phyloP scores from a whole-genome alignment of 2,113 vertebrate genomes.

The Zapus hudsonius region DNA sequence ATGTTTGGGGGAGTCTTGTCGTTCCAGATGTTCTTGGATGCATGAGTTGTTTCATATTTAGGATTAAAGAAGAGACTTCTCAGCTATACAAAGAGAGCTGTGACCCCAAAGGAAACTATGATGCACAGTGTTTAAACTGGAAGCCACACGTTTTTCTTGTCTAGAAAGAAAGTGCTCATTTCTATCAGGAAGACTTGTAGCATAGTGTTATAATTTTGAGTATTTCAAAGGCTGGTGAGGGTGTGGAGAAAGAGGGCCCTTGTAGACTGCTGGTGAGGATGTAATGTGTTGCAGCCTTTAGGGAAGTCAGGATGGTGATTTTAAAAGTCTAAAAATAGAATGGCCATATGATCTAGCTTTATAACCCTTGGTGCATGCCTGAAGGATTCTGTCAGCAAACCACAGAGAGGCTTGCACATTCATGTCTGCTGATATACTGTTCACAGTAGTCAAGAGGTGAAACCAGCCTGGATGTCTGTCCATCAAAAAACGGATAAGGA shows the following conservation, averaged over 20 bases:
- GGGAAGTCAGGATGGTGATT: background rate
- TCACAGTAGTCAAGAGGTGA: background rate
- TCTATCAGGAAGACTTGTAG: background rate
- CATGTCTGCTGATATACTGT: background rate
- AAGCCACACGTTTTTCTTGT: background rate
- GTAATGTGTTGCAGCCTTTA: background rate
- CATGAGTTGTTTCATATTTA: background rate
- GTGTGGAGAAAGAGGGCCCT: background rate
- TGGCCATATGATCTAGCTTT: background rate
- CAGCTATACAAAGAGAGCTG: background rate
- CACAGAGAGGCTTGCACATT: background rate
- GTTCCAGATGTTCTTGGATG: background rate
- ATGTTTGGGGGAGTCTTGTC: background rate
- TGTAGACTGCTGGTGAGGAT: background rate
- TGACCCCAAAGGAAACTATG: background rate
- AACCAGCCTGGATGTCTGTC: background rate
- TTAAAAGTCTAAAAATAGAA: background rate
- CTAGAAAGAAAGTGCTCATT: no score
- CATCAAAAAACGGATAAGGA: background rate
- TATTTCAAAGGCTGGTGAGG: background rate
- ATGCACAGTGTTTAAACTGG: accelerated
- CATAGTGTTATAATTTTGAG: background rate
- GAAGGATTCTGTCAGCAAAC: background rate
- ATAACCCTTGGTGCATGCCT: background rate
- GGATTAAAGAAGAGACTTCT: background rate